Evolutionary conservation across 2,888 invertebrate genomes (phyloP), one percentile per base, ranked within the genome.

Genomic region (Thereva nobilitata): DNA sequence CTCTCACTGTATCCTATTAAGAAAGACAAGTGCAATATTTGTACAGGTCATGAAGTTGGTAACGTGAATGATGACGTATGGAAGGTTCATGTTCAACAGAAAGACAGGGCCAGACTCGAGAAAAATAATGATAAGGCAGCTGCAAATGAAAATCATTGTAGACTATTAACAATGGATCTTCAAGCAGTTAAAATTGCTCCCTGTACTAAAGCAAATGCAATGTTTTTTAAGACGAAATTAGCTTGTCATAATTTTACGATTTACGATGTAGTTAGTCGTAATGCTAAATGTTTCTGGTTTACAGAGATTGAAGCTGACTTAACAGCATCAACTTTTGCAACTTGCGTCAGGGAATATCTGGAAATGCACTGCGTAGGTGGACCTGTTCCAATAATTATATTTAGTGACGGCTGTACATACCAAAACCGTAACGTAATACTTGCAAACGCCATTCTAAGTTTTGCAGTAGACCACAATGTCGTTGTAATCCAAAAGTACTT

Each of bases 211-310:
- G 40, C 40, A 40, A 54, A 10, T 40, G 40, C 4, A 12, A 37
- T 54, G 35, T 54, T 10, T 40, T 54, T 37, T 10, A 54, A 54
- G 2, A 54, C 40, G 12, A 54, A 54, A 40, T 40, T 54, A 7
- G 40, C 54, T 4, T 54, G 54, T 5, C 10, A 54, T 6, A 54
- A 54, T 54, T 54, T 54, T 40, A 54, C 52, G 35, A 52, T 52
- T 9, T 52, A 52, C 37, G 37, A 52, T 52, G 5, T 35, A 35
- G 35, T 9, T 23, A 35, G 35, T 23, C 34, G 37, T 35, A 35
- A 34, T 52, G 52, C 37, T 40, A 54, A 9, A 10, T 53, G 9
- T 34, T 38, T 38, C 5, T 53, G 53, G 40, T 53, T 53, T 38
- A 8, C 9, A 10, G 53, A 53, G n/a, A 6, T 10, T 40, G n/a